Base-by-base conservation (phyloP, 2,113 vertebrate genomes). In the Poeciliopsis retropinna region DNA sequence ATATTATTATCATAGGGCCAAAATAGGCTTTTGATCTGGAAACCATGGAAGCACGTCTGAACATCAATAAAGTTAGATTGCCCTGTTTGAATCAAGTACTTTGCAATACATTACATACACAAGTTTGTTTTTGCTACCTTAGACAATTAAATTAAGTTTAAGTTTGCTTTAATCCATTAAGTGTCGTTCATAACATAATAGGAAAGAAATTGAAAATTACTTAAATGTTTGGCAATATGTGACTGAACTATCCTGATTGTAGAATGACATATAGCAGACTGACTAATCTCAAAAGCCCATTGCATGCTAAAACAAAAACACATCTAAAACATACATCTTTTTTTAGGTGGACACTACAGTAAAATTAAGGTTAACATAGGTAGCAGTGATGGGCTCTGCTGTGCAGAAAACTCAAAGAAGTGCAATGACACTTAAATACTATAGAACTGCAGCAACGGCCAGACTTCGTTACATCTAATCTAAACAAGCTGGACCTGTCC, bases 1-100 rank as follows among this genome's bases (percentile, higher is more conserved):
- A 89, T 84, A 88, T 91, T 88, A 84, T 90, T 91, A 92, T 90
- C 81, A 87, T 86, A 70, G 39, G 14, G 67, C 77, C 74, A 73
- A 83, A 90, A 90, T 88, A 87, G 86, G 60, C 72, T 88, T 89
- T 88, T 91, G 85, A 83, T 89, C 81, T 83, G 70, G 60, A 75
- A 67, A 85, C 84, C 87, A 51, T 47, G 17, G 68, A 79, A 79
- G 79, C 76, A 76, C 82, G 67, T 80, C 75, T 61, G 60, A 51
- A 27, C 39, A 63, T 87, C 84, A 79, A 80, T 79, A 88, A 78
- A 87, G 75, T 31, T 61, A 67, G 68, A 74, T 34, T 64, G 73
- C 70, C 37, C 85, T 57, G 34, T 80, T 41, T 41, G 28, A 29
- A 28, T 30, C 34, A 39, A 15, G 37, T 14, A 28, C 64, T 47